phyloP scores from a whole-genome alignment of 2,113 vertebrate species.

The Halcyon malimbica region DNA sequence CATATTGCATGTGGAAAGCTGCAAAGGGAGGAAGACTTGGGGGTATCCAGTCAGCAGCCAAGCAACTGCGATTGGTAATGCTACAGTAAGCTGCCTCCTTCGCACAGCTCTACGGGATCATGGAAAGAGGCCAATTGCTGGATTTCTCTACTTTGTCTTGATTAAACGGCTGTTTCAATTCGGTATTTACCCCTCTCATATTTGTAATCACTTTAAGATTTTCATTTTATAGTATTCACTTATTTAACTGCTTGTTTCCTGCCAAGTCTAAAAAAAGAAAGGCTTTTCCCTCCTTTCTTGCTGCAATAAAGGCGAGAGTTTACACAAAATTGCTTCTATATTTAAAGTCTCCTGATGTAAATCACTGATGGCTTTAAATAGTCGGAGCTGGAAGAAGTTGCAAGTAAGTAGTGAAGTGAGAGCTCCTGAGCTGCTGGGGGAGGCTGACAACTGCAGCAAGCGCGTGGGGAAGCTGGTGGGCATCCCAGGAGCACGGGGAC shows the following conservation, averaged over 20 bases:
- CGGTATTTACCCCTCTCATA: conserved; percentile 24
- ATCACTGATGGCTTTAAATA: not conserved
- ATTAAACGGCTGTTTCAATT: conserved; percentile 43
- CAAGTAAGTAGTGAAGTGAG: not conserved
- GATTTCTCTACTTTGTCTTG: conserved; percentile 29
- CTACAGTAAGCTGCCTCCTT: not conserved
- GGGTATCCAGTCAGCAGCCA: not conserved
- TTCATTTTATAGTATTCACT: conserved; percentile 42
- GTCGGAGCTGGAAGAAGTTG: not conserved
- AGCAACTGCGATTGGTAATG: not conserved
- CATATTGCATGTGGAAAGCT: not conserved
- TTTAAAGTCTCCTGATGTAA: conserved; percentile 29
- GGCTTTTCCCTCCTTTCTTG: conserved; percentile 33
- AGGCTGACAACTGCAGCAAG: not conserved
- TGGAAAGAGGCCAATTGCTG: conserved; percentile 42
- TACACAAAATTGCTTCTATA: conserved; percentile 43
- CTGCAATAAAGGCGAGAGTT: conserved; percentile 26
- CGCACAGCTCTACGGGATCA: not conserved
- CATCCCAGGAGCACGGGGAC: not conserved
- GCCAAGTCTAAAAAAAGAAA: conserved; percentile 46
- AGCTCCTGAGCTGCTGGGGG: not conserved
- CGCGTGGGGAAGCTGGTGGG: rapidly evolving
- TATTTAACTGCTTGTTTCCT: conserved; percentile 58
- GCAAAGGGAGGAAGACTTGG: not conserved
- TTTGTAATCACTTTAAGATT: conserved; percentile 52